phyloP scores from a whole-genome alignment of 2,888 invertebrate genomes.

The Dromius quadrimaculatus region DNA sequence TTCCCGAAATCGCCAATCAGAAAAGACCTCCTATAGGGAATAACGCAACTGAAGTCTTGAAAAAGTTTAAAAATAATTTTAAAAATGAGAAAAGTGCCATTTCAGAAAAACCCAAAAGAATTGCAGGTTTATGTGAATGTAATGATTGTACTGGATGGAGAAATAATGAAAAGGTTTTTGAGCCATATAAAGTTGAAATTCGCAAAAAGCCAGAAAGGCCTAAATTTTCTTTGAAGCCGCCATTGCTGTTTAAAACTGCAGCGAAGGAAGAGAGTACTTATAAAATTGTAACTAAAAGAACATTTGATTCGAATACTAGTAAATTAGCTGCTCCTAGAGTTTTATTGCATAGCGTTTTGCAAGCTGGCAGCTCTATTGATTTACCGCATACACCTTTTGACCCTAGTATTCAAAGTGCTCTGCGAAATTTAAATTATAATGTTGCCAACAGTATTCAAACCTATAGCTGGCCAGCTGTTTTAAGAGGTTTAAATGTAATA shows the following conservation, averaged over 20 bases:
- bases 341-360: constrained; percentile 59
- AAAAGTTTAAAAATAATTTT: neutral
- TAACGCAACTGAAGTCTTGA: neutral
- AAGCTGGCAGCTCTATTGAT: constrained; percentile 57
- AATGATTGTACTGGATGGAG: neutral
- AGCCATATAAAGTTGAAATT: neutral
- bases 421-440: constrained; percentile 58
- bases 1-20: neutral
- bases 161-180: constrained; percentile 1
- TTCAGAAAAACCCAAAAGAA: neutral
- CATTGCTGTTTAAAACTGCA: constrained; percentile 52
- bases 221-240: constrained; percentile 39
- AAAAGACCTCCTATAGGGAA: neutral
- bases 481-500: constrained; percentile 75
- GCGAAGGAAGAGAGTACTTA: constrained; percentile 25
- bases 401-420: constrained; percentile 56
- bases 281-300: constrained; percentile 55
- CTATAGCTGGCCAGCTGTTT: constrained; percentile 78
- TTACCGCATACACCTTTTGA: constrained; percentile 59
- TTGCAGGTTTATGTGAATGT: constrained; percentile 26
- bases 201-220: constrained; percentile 12
- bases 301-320: constrained; percentile 56
- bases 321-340: constrained; percentile 56
- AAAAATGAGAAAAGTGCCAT: neutral
- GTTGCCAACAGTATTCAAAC: constrained; percentile 72